Percentiles rank a stretch among this genome's conserved stretches.
Conservation (phyloP, 2,113 vertebrate genomes). For the Limanda limanda region DNA sequence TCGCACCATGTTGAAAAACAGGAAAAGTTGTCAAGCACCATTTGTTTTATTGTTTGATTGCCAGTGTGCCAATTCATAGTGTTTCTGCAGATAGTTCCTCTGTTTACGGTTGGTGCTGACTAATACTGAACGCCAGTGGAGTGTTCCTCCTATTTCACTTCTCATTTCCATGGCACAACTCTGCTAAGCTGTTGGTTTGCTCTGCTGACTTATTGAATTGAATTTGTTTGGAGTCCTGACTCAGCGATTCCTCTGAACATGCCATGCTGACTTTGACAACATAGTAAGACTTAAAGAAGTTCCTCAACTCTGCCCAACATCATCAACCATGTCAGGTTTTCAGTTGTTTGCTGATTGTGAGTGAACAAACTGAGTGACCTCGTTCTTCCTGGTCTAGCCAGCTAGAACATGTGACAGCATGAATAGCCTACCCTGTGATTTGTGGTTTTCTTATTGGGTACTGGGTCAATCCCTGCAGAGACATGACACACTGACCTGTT, state of each 20-base stretch:
- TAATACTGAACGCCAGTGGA: neutral
- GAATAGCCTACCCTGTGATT: conserved; percentile 23
- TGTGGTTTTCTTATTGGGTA: neutral
- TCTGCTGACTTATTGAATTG: conserved; percentile 20
- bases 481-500: neutral
- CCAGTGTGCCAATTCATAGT: no score
- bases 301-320: neutral
- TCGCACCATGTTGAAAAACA: neutral
- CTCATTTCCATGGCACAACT: conserved; percentile 31
- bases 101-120: conserved; percentile 1
- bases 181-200: conserved; percentile 5
- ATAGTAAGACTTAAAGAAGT: neutral
- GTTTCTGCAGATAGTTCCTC: conserved; percentile 11
- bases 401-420: conserved; percentile 49
- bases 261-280: neutral
- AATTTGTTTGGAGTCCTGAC: conserved; percentile 4
- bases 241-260: conserved; percentile 15
- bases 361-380: neutral
- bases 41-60: neutral
- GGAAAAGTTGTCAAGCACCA: neutral
- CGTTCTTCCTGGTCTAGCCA: neutral
- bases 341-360: neutral
- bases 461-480: neutral
- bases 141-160: conserved; percentile 45
- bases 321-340: neutral